These are phyloP conservation scores for Bombus affinis DNA, from an alignment of 1,140 invertebrate genomes.

Conservation along the genomic window DNA sequence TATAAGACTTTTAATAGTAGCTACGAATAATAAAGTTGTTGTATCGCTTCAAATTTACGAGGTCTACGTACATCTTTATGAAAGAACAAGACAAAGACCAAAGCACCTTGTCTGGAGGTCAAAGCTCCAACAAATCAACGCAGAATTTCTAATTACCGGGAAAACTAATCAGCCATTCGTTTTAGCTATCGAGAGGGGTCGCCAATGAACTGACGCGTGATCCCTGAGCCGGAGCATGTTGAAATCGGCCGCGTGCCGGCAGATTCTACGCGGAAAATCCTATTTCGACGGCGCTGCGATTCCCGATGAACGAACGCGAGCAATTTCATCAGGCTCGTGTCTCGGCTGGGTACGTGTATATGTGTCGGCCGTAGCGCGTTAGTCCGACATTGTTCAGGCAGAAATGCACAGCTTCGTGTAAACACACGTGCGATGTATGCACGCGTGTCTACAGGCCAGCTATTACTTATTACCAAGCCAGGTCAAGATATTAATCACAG, in stretches of 20 bases:
- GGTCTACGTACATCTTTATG: too few species aligned
- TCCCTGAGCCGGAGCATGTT: conserved; percentile 32
- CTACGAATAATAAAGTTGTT: neutral
- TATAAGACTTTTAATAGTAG: too few species aligned
- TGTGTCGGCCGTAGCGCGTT: neutral
- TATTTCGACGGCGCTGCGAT: conserved; percentile 51
- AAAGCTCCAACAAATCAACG: neutral
- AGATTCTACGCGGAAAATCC: conserved; percentile 54
- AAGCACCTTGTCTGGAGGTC: neutral
- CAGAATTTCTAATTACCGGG: neutral
- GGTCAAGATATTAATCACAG: conserved; percentile 35
- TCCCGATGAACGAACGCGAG: conserved; percentile 56
- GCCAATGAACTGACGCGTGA: conserved; percentile 53
- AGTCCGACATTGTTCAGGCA: conserved; percentile 1
- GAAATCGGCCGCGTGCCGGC: conserved; percentile 50
- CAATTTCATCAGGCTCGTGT: conserved; percentile 56
- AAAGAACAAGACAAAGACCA: neutral
- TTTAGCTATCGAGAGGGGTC: conserved; percentile 3
- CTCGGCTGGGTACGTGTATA: conserved; percentile 18
- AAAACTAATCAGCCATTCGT: conserved; percentile 37
- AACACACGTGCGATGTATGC: neutral
- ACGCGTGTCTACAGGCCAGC: neutral
- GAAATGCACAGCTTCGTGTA: conserved; percentile 9
- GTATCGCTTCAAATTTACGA: neutral
- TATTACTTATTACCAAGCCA: conserved; percentile 27